phyloP scores from a whole-genome alignment of 2,113 vertebrate genomes.

The Penelope pileata region DNA sequence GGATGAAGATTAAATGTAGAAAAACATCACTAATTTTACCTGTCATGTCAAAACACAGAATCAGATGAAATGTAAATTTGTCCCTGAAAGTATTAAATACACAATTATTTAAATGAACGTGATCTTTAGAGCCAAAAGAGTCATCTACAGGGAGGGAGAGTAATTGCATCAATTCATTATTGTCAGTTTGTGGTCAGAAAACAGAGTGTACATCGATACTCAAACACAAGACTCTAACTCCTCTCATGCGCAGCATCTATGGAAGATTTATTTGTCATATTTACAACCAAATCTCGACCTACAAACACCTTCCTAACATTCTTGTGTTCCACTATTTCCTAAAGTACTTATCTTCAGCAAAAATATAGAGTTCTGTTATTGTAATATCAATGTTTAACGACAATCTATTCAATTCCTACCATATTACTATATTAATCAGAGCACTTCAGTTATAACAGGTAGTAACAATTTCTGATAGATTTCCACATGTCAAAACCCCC shows the following conservation, averaged over 20 bases:
- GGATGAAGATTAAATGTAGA: neutral
- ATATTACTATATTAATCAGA: neutral
- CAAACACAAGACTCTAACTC: neutral
- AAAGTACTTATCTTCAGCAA: neutral
- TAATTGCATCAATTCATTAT: neutral
- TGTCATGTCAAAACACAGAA: neutral
- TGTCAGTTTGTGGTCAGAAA: conserved; percentile 4
- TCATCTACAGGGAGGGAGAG: neutral
- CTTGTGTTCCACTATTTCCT: neutral
- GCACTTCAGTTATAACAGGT: neutral
- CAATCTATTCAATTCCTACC: neutral
- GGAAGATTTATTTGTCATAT: neutral
- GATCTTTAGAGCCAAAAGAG: neutral
- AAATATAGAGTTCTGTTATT: neutral
- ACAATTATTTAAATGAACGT: neutral
- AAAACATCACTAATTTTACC: neutral
- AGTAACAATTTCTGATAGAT: neutral
- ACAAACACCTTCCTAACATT: neutral
- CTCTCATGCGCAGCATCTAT: neutral
- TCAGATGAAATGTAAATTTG: neutral
- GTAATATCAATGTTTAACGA: neutral
- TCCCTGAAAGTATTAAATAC: neutral
- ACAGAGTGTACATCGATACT: neutral
- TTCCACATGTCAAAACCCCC: neutral
- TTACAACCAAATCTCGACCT: neutral